Conservation (phyloP, 2,113 vertebrate genomes). For the Anseranas semipalmata region DNA sequence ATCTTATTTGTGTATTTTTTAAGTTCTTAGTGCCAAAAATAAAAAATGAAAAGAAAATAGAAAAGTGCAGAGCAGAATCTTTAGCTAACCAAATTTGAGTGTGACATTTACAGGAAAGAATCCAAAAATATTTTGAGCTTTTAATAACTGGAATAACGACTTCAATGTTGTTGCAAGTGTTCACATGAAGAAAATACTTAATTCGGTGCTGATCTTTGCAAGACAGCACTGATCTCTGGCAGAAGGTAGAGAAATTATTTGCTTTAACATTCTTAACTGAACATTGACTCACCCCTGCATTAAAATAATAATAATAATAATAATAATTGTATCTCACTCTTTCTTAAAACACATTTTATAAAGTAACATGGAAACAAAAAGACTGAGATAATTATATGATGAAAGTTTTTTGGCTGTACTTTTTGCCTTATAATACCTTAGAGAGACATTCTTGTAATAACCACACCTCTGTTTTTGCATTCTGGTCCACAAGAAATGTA, state of each 20-base stretch:
- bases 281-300: not conserved
- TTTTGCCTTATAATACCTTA: slow-evolving; percentile 23
- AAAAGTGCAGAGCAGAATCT: not conserved
- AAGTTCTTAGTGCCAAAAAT: not conserved
- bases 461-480: slow-evolving; percentile 20
- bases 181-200: slow-evolving; percentile 1
- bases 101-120: not conserved
- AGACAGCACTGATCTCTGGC: slow-evolving; percentile 11
- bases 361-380: slow-evolving; percentile 27
- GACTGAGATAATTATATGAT: slow-evolving; percentile 47
- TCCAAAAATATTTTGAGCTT: not conserved
- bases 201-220: slow-evolving; percentile 20
- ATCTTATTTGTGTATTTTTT: not conserved
- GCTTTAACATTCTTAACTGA: not conserved
- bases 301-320: not conserved
- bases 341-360: slow-evolving; percentile 12
- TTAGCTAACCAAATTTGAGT: not conserved
- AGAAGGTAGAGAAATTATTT: slow-evolving; percentile 10
- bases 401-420: slow-evolving; percentile 40
- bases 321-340: not conserved
- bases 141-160: slow-evolving; percentile 28
- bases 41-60: not conserved
- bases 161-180: not conserved
- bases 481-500: not conserved
- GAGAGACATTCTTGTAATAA: slow-evolving; percentile 36